Evolutionary conservation across 2,113 vertebrate genomes (phyloP).

Genomic region (Corythoichthys haematopterus): DNA sequence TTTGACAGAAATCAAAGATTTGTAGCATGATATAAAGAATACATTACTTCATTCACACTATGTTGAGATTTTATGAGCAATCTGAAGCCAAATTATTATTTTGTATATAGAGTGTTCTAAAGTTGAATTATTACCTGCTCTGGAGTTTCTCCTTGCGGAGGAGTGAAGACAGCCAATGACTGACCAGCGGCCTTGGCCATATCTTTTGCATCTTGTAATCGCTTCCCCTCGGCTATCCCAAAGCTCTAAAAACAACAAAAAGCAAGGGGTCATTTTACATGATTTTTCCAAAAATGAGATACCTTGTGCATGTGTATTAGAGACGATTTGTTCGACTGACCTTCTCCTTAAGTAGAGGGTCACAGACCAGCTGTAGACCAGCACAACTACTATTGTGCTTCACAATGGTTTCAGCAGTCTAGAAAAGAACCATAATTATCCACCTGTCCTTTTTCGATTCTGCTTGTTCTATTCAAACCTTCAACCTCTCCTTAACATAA

Average conservation of each 20-base stretch:
- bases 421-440: slow-evolving; percentile 39
- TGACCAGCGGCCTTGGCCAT: slow-evolving; percentile 83
- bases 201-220: slow-evolving; percentile 74
- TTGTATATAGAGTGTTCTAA: too few relatives aligned
- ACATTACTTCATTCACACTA: too few relatives aligned
- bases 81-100: too few relatives aligned
- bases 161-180: slow-evolving; percentile 77
- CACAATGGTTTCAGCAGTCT: slow-evolving; percentile 84
- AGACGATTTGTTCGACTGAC: slow-evolving; percentile 64
- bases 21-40: too few relatives aligned
- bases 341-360: slow-evolving; percentile 83
- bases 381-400: slow-evolving; percentile 76
- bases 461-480: not conserved
- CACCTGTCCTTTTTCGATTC: not conserved
- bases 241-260: slow-evolving; percentile 76
- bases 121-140: slow-evolving; percentile 74
- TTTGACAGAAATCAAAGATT: too few relatives aligned
- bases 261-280: not conserved
- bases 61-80: too few relatives aligned
- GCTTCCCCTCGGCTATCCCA: slow-evolving; percentile 80
- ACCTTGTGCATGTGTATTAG: not conserved
- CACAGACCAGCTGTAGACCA: slow-evolving; percentile 69
- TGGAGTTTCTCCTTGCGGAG: slow-evolving; percentile 83
- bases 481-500: not conserved
- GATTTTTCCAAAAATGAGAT: not conserved